Evolutionary conservation across 2,888 invertebrate genomes (phyloP), one percentile per base, ranked within the genome.

Genomic region (Sphinx pinastri): DNA sequence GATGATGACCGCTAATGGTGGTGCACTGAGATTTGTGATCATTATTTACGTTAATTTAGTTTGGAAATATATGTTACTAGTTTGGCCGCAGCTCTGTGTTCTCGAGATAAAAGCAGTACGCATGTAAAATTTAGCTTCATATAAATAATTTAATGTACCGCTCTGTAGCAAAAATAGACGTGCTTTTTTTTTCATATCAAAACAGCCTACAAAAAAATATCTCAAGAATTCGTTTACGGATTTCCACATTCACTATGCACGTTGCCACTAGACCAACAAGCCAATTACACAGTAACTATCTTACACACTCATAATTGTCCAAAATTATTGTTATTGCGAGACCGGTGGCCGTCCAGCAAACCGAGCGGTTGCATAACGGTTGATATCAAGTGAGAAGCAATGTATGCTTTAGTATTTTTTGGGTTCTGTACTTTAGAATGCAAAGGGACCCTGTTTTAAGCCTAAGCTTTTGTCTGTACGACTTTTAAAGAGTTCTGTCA

Each of bases 291-390:
- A 55, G 55, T 55, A 19, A 19, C 55, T 55, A 45, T 11, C 45
- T 47, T 60, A 14, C 58, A 57, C 25, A 31, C 8, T 6, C 38
- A 5, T 60, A 63, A 63, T 63, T 47, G 12, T 63, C 63, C 49
- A 13, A 63, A 63, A 49, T 49, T 19, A 49, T 19, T 47, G 47
- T 12, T 55, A 19, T 55, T 19, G 47, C 47, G 19, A 1, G 13
- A 19, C 13, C 19, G 49, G 49, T 63, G 19, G 13, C 16, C 31
- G 5, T 14, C 58, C 31, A 58, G 31, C 31, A 38, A 25, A 2
- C 49, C 49, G 49, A 19, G 16, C 60, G 45, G 63, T 63, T 63
- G 49, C 63, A 63, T 16, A 63, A 63, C 49, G 55, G 55, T 55
- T 47, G 63, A 11, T 45, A 38, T 47, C 47, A 19, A 55, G 19